Conservation (phyloP, 2,797 vertebrate species). For the Tokudaia muenninki region DNA sequence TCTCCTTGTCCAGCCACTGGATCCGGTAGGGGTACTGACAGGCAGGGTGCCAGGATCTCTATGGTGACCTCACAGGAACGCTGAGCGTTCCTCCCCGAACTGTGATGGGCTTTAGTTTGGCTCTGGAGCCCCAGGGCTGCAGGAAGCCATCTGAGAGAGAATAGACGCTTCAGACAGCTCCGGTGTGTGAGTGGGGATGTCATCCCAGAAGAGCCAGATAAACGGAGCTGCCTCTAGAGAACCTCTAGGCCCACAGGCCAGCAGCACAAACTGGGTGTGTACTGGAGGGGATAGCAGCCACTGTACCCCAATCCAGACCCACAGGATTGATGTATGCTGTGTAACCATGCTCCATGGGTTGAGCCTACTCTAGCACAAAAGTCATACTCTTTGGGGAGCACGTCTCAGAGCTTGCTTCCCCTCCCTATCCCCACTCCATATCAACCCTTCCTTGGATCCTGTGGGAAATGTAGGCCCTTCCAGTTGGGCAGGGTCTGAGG, state of each 20-base stretch:
- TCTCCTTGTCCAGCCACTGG: fast-evolving
- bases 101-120: not conserved
- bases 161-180: not conserved
- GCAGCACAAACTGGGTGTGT: not conserved
- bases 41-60: not conserved
- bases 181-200: not conserved
- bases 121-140: not conserved
- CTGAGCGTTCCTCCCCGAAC: too few relatives aligned
- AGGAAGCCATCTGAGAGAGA: not conserved
- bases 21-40: fast-evolving
- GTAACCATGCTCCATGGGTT: not conserved
- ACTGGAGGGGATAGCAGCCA: not conserved
- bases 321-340: fast-evolving
- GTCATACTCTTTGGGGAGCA: not conserved
- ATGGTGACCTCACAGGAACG: fast-evolving
- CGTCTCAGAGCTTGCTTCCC: not conserved
- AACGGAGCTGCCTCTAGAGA: not conserved
- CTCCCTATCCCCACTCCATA: not conserved
- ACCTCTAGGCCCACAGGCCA: not conserved
- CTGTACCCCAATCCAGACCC: not conserved
- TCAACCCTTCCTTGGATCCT: not conserved
- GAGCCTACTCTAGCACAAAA: not conserved
- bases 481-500: not conserved
- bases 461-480: not conserved
- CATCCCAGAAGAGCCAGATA: fast-evolving